Evolutionary conservation across 2,888 invertebrate species (phyloP), one percentile per base, ranked within the genome.

Genomic region (Lamellibrachia satsuma): DNA sequence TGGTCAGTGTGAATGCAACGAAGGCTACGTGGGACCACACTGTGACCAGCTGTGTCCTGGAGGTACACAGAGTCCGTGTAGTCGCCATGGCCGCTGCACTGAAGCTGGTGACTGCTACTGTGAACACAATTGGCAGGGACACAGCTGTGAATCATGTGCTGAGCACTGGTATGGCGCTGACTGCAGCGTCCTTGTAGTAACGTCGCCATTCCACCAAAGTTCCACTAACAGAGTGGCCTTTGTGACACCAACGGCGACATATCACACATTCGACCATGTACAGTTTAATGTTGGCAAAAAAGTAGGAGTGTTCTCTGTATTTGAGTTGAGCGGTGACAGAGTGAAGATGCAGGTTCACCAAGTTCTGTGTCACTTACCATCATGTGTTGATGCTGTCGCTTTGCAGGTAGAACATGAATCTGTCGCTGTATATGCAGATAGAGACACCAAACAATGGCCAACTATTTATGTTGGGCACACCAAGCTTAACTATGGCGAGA

Each of bases 1-100:
- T 39, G 92, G 92, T n/a, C 27, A 39, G 11, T 95, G 95, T 91
- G 52, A 75, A 7, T 95, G 95, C 92, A 91, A 93, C 52, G 90
- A 57, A 91, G 95, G 95, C 7, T 94, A 95, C 92, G 94, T 93
- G 93, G 95, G 94, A 1, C 51, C 92, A 7, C 39, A 39, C 1
- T 95, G 95, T 93, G 90, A 92, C 8, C 39, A n/a, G 8, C 93
- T 93, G 0, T 95, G 95, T 92, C 95, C 95, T 3, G 95, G 95
- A 8, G 94, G 94, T 52, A 94, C 95, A 1, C 93, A 93, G 52
- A 93, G 92, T 52, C 95, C 95, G 0, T 95, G 95, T 92, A 94
- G 93, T 92, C 92, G 92, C 52, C 95, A 95, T 92, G 95, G 95
- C n/a, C 92, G 90, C 7, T 95, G 95, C 91, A 90, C 92, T 51